Base-by-base conservation (phyloP, 1,140 invertebrate genomes). In the Melanaphis sacchari region DNA sequence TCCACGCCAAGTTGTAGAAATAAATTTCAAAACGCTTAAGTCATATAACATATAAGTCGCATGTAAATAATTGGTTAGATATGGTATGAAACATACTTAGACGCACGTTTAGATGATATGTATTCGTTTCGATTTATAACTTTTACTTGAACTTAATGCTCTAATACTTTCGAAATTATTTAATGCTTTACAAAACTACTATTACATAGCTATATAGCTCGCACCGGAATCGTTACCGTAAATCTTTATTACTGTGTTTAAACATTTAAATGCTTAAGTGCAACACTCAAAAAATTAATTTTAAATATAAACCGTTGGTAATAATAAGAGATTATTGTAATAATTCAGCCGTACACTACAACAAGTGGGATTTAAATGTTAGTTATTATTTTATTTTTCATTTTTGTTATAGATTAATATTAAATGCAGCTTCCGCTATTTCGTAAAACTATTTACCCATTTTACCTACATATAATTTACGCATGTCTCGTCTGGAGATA, bases 211-310 rank as follows among this genome's bases (percentile, higher is more conserved):
- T 49, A 49, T 49, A 49, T 7, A 76, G 31, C 15, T n/a, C 4
- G 4, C 36, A 36, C 31, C 59, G 15, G 31, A 76, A n/a, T 76
- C 59, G 59, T 76, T n/a, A 15, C 15, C 31, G n/a, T 76, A n/a
- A 76, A 31, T 76, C 31, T n/a, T 76, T 76, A 76, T 76, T 26
- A 9, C 24, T 18, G 38, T 41, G 41, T 87, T 87, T 87, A 87
- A 87, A 87, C 41, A 87, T 87, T 87, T 7, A 87, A 46, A 87
- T 41, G 84, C 31, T 87, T n/a, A n/a, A 43, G 41, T n/a, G 84
- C 41, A 84, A 40, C 82, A 84, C 82, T 84, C 38, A 26, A 84
- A 76, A 66, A 84, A 84, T 84, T 84, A 84, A 84, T 84, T 84
- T 84, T 40, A 84, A 84, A 84, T 41, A n/a, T 76, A 40, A 84